phyloP scores from a whole-genome alignment of 1,140 invertebrate species.

The Papilio polytes region DNA sequence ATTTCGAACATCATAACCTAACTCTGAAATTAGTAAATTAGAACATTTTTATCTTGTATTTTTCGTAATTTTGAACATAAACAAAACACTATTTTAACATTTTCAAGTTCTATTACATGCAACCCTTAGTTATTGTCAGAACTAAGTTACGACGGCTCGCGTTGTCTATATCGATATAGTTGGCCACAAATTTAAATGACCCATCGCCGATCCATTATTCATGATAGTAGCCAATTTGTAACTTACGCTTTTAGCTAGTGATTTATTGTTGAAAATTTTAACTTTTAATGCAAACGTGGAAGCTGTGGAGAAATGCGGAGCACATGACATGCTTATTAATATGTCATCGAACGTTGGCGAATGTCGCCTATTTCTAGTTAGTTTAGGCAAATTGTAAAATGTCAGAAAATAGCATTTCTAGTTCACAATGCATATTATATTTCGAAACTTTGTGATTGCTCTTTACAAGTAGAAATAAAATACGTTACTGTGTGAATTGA shows the following conservation, averaged over 20 bases:
- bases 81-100: not conserved
- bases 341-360: not conserved
- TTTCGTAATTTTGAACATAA: not conserved
- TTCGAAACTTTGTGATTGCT: not conserved
- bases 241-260: not conserved
- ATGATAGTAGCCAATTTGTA: constrained; percentile 13
- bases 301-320: not conserved
- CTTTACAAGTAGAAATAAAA: not conserved
- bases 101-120: not conserved
- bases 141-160: not conserved
- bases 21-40: too few species aligned
- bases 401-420: not conserved
- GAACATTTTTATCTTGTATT: too few species aligned
- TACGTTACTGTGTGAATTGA: too few species aligned
- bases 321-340: not conserved
- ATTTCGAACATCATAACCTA: too few species aligned
- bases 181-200: constrained; percentile 16
- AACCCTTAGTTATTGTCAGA: not conserved
- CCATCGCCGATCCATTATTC: constrained; percentile 20
- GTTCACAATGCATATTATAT: not conserved
- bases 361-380: not conserved
- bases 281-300: not conserved
- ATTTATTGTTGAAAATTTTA: constrained; percentile 23
- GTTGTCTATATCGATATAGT: constrained; percentile 2
- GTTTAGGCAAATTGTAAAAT: constrained; percentile 1